Conservation (phyloP, 2,888 invertebrate species). For the Watsonalla cultraria region DNA sequence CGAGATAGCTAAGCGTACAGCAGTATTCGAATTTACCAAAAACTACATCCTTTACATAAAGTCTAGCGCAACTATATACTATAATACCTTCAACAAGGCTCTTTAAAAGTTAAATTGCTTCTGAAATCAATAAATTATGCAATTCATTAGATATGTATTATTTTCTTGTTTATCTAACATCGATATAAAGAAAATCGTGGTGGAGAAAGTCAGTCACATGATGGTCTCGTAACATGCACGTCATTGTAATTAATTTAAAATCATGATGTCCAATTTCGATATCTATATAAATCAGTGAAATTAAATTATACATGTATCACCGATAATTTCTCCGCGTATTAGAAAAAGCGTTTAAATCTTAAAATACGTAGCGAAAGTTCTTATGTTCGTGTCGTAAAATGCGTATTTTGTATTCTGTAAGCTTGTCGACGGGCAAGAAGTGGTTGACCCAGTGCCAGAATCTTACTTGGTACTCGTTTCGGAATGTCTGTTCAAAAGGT, state of each 20-base stretch:
- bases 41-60: too few relatives aligned
- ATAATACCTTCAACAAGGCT: too few relatives aligned
- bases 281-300: not conserved
- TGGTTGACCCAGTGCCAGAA: constrained; percentile 5
- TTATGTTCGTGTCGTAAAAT: constrained; percentile 1
- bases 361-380: not conserved
- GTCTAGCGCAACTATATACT: too few relatives aligned
- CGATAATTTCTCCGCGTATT: not conserved
- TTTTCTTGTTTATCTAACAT: too few relatives aligned
- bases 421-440: constrained; percentile 1
- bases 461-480: constrained; percentile 1
- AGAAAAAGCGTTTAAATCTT: not conserved
- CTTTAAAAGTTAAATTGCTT: too few relatives aligned
- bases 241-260: not conserved
- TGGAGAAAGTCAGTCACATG: not conserved
- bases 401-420: not conserved
- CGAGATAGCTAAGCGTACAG: too few relatives aligned
- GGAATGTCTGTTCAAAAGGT: not conserved
- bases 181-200: not conserved
- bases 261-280: not conserved
- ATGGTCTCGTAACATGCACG: not conserved
- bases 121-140: too few relatives aligned
- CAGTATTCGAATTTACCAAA: too few relatives aligned
- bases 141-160: too few relatives aligned
- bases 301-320: not conserved